These are phyloP conservation scores for Yponomeuta sedellus DNA, from an alignment of 2,888 invertebrate species.

Conservation along the genomic window DNA sequence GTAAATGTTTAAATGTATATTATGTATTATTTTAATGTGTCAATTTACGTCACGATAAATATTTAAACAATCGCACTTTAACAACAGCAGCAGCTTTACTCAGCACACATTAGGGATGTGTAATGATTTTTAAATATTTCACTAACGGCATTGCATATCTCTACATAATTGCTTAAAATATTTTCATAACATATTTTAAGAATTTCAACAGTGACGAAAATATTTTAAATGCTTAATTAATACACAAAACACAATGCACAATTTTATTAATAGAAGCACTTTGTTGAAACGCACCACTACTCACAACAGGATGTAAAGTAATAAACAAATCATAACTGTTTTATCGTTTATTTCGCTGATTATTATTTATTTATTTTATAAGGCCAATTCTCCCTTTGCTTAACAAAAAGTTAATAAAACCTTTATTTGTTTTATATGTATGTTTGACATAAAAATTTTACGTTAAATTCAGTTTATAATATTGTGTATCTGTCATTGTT, in stretches of 20 bases:
- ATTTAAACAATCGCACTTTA: not conserved
- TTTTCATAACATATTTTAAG: not conserved
- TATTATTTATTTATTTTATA: too few relatives aligned
- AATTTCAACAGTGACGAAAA: not conserved
- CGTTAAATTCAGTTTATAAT: not conserved
- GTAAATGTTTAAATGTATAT: not conserved
- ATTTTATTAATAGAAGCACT: not conserved
- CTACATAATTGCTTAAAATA: not conserved
- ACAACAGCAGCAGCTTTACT: not conserved
- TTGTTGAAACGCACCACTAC: not conserved
- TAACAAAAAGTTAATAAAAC: too few relatives aligned
- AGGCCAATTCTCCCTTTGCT: too few relatives aligned
- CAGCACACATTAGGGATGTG: constrained; percentile 3
- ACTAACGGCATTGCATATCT: not conserved
- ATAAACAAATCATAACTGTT: not conserved
- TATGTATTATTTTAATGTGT: not conserved
- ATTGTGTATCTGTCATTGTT: not conserved
- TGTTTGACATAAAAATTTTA: too few relatives aligned
- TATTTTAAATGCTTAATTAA: not conserved
- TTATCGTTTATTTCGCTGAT: not conserved
- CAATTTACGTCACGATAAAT: not conserved
- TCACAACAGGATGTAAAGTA: not conserved
- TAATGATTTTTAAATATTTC: not conserved
- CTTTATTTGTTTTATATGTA: too few relatives aligned
- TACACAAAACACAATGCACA: not conserved